Conservation (phyloP, 2,113 vertebrate species). For the Redunca redunca region DNA sequence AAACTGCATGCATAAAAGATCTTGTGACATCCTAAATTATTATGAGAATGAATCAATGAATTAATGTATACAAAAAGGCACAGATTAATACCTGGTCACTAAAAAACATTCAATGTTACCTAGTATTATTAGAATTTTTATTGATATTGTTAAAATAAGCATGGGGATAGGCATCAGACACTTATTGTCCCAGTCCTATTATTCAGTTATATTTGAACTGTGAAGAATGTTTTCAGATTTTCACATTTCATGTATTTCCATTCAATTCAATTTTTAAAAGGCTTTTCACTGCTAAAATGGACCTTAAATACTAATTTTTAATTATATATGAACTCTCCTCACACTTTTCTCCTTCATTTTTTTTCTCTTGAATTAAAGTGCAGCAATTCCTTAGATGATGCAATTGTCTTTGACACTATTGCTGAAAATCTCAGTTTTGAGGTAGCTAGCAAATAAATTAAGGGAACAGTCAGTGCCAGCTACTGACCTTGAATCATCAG, state of each 20-base stretch:
- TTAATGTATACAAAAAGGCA: not conserved
- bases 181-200: not conserved
- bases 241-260: not conserved
- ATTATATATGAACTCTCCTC: not conserved
- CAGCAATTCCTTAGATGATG: not conserved
- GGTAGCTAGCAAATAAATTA: not conserved
- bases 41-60: not conserved
- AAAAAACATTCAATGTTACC: not conserved
- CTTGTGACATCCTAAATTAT: not conserved
- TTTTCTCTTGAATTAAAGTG: not conserved
- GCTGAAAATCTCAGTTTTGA: not conserved
- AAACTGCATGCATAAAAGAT: not conserved
- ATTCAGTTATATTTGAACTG: not conserved
- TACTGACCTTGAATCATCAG: not conserved
- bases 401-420: not conserved
- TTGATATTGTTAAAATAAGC: not conserved
- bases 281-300: not conserved
- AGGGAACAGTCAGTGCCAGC: not conserved
- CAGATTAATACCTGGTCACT: not conserved
- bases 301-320: not conserved
- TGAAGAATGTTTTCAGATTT: not conserved
- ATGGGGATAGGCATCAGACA: not conserved
- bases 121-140: not conserved
- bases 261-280: not conserved
- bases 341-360: not conserved